These are phyloP conservation scores for Ephialtes manifestator DNA, from an alignment of 2,888 invertebrate species.

Conservation along the genomic window DNA sequence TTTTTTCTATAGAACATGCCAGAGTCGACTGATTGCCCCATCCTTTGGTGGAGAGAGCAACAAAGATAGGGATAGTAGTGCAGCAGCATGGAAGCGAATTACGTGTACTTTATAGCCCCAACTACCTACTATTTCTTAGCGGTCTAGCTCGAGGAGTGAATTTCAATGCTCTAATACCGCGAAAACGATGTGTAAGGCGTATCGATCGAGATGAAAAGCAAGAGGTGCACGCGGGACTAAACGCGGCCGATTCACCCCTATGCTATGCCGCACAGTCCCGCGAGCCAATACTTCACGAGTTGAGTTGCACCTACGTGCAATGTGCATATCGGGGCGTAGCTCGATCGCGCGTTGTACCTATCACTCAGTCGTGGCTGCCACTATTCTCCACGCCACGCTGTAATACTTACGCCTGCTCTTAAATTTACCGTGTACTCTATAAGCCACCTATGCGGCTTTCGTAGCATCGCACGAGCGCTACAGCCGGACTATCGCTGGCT, in stretches of 20 bases:
- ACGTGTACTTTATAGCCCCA: conserved; percentile 70
- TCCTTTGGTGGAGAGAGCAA: conserved; percentile 15
- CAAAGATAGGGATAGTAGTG: conserved; percentile 30
- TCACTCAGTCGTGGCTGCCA: conserved; percentile 9
- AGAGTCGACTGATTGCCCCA: conserved; percentile 46
- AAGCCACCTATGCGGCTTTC: conserved; percentile 17
- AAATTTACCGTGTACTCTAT: conserved; percentile 32
- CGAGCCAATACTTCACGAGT: conserved; percentile 56
- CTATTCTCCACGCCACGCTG: not conserved
- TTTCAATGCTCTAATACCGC: conserved; percentile 71
- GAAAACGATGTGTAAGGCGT: conserved; percentile 70
- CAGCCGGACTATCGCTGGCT: not conserved
- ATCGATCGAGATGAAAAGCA: conserved; percentile 66
- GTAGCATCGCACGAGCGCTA: not conserved
- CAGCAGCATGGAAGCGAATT: conserved; percentile 56
- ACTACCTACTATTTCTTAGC: conserved; percentile 68
- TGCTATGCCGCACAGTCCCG: not conserved
- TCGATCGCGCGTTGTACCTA: conserved; percentile 11
- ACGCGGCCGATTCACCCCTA: conserved; percentile 14
- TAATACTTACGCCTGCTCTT: conserved; percentile 36
- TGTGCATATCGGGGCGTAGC: conserved; percentile 26
- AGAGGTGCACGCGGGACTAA: not conserved
- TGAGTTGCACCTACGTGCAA: conserved; percentile 41
- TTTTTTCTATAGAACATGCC: conserved; percentile 18
- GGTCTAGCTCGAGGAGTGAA: conserved; percentile 64